phyloP scores from a whole-genome alignment of 1,140 invertebrate species.

The Mamestra configurata region DNA sequence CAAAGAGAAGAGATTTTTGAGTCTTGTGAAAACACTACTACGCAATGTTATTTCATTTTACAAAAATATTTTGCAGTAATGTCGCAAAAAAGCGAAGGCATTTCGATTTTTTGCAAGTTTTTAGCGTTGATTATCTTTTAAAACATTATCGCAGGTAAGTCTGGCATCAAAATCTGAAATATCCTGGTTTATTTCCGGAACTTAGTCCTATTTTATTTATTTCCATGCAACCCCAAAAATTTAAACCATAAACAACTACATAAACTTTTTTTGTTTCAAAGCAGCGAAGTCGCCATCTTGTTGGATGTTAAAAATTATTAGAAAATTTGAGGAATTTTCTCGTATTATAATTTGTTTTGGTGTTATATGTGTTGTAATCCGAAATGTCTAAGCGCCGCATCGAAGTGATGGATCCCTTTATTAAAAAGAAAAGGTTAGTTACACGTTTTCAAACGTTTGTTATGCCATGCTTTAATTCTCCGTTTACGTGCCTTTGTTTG shows the following conservation, averaged over 20 bases:
- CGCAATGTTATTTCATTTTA: too few relatives aligned
- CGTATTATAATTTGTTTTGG: slow-evolving; percentile 58
- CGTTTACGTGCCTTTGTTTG: slow-evolving; percentile 56
- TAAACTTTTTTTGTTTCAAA: slow-evolving; percentile 43
- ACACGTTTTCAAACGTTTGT: slow-evolving; percentile 57
- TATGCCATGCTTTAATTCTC: slow-evolving; percentile 60
- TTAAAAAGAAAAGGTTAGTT: slow-evolving; percentile 92
- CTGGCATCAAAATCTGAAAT: too few relatives aligned
- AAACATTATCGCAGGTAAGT: too few relatives aligned
- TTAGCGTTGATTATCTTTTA: too few relatives aligned
- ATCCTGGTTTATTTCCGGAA: too few relatives aligned
- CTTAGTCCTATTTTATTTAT: not conserved
- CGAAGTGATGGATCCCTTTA: slow-evolving; percentile 94
- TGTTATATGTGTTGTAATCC: slow-evolving; percentile 69
- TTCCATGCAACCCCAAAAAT: not conserved
- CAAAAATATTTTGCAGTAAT: too few relatives aligned
- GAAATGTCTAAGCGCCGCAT: slow-evolving; percentile 94
- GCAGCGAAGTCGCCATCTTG: slow-evolving; percentile 77
- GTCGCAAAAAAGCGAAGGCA: too few relatives aligned
- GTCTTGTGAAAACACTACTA: too few relatives aligned
- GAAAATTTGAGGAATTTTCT: slow-evolving; percentile 65
- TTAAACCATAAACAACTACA: slow-evolving; percentile 33
- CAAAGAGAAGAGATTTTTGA: too few relatives aligned
- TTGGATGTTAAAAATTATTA: slow-evolving; percentile 66
- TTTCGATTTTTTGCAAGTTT: too few relatives aligned